These are phyloP conservation scores for Scolopax bukidnonensis DNA, from an alignment of 2,797 vertebrate genomes.

Conservation along the genomic window DNA sequence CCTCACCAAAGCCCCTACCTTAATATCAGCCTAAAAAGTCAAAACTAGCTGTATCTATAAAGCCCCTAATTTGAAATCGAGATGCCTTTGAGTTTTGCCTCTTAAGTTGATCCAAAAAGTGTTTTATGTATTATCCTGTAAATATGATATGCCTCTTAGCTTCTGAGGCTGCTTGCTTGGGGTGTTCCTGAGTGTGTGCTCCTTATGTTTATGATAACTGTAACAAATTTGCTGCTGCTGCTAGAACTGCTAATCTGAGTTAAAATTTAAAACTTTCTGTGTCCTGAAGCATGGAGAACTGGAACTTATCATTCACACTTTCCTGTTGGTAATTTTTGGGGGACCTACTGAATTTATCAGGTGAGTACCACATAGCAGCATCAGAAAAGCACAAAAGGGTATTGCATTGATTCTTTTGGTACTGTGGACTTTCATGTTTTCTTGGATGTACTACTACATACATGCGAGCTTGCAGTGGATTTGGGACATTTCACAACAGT, in stretches of 20 bases:
- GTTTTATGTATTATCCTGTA: background rate
- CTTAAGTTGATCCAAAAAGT: background rate
- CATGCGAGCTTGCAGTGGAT: rapidly evolving
- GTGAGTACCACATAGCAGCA: background rate
- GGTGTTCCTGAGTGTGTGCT: background rate
- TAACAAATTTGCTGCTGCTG: background rate
- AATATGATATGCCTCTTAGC: background rate
- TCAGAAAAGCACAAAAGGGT: background rate
- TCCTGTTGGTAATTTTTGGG: background rate
- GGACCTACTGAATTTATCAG: background rate
- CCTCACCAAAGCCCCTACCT: background rate
- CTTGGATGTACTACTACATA: background rate
- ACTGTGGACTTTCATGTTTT: background rate
- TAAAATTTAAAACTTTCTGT: background rate
- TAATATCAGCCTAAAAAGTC: background rate
- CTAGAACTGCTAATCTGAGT: background rate
- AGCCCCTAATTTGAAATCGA: background rate
- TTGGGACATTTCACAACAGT: background rate
- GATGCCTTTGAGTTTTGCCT: background rate
- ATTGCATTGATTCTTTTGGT: background rate
- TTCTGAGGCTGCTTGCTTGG: background rate
- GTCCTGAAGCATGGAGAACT: background rate
- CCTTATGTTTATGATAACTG: background rate
- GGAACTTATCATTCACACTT: background rate
- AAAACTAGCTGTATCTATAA: background rate